Percentiles rank a stretch among this genome's conserved stretches.
phyloP scores from a whole-genome alignment of 2,797 vertebrate species.

The Phalloptychus januarius region DNA sequence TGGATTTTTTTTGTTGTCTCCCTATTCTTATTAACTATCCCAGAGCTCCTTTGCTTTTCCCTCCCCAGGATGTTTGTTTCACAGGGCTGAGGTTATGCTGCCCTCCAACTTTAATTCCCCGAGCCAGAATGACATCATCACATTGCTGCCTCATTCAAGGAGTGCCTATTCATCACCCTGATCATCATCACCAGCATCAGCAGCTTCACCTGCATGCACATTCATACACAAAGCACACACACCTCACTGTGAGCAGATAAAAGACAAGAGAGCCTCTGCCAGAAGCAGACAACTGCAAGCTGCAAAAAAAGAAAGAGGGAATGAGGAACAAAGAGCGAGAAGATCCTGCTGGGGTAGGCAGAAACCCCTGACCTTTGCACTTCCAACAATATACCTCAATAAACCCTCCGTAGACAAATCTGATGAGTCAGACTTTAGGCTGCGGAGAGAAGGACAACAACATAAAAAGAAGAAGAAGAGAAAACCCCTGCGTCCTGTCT shows the following conservation, averaged over 20 bases:
- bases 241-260: conserved; percentile 49
- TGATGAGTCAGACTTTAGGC: conserved; percentile 75
- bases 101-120: conserved; percentile 69
- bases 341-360: conserved; percentile 73
- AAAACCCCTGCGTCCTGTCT: conserved; percentile 15
- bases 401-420: conserved; percentile 66
- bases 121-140: conserved; percentile 77
- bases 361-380: conserved; percentile 76
- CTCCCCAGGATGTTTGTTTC: conserved; percentile 41
- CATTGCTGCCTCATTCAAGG: conserved; percentile 63
- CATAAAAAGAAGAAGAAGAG: conserved; percentile 47
- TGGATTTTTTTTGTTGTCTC: background rate
- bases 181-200: conserved; percentile 75
- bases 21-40: conserved; percentile 11
- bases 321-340: conserved; percentile 38
- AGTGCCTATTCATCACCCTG: conserved; percentile 75
- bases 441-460: conserved; percentile 65
- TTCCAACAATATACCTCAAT: conserved; percentile 76
- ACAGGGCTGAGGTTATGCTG: conserved; percentile 69
- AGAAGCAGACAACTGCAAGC: conserved; percentile 49
- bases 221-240: conserved; percentile 16
- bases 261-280: conserved; percentile 41
- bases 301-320: conserved; percentile 44
- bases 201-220: conserved; percentile 65
- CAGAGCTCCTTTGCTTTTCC: conserved; percentile 4